Conservation (phyloP, 2,888 invertebrate species). For the Caradrina clavipalpis region DNA sequence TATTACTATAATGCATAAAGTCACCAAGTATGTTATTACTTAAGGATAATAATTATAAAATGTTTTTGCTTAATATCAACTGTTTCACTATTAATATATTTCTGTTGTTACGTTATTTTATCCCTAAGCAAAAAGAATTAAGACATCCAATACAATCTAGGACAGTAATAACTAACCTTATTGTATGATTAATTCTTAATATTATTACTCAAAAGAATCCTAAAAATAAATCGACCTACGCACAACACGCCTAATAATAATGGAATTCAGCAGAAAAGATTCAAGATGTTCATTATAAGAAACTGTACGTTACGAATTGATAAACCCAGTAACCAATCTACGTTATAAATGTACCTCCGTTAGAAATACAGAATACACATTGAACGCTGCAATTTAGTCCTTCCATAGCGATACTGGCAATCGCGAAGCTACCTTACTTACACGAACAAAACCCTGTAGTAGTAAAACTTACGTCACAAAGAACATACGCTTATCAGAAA, state of each 20-base stretch:
- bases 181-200: slow-evolving; percentile 25
- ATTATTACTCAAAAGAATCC: slow-evolving; percentile 29
- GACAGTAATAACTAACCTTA: slow-evolving; percentile 25
- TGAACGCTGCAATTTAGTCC: slow-evolving; percentile 18
- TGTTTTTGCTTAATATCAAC: slow-evolving; percentile 24
- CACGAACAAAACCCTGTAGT: slow-evolving; percentile 49
- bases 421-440: slow-evolving; percentile 17
- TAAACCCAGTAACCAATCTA: slow-evolving; percentile 6
- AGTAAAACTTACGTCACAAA: slow-evolving; percentile 49
- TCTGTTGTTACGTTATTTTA: slow-evolving; percentile 26
- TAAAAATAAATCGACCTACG: slow-evolving; percentile 34
- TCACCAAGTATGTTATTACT: slow-evolving; percentile 52
- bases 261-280: slow-evolving; percentile 65
- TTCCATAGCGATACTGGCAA: slow-evolving; percentile 5
- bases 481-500: slow-evolving; percentile 52
- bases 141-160: slow-evolving; percentile 30
- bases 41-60: slow-evolving; percentile 21
- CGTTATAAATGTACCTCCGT: slow-evolving; percentile 4
- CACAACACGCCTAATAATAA: slow-evolving; percentile 58
- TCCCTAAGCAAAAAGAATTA: slow-evolving; percentile 25
- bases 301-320: slow-evolving; percentile 2
- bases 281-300: slow-evolving; percentile 11
- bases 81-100: slow-evolving; percentile 10
- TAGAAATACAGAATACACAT: background rate
- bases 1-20: slow-evolving; percentile 42